Base-by-base conservation (phyloP, 2,113 vertebrate species). In the Chaenocephalus aceratus region DNA sequence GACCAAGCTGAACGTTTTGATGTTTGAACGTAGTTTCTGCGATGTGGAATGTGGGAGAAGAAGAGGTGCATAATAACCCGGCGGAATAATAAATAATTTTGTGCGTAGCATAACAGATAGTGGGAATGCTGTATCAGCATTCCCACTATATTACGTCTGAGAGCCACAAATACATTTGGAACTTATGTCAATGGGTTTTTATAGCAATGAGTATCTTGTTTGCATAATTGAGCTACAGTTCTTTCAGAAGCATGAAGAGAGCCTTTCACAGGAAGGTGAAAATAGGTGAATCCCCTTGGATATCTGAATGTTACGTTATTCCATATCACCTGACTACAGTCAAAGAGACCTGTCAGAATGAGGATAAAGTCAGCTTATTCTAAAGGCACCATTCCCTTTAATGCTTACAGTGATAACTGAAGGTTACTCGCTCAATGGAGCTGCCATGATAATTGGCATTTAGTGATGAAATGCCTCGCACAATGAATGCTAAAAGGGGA, bases 361-460 rank as follows among this genome's bases (percentile, higher is more conserved):
- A 62, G 82, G 93, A 94, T 92, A 86, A 94, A 92, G 86, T 83
- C 80, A 80, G 90, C 84, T 85, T 91, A 88, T 88, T 91, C 85
- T 90, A 79, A 94, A 94, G 88, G 89, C 87, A 79, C 80, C 73
- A 68, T 80, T 86, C 78, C 48, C 69, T 93, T 86, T 81, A 81
- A 83, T 86, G 89, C 90, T 85, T 80, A 83, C 79, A 89, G 89
- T 91, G 85, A 91, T 90, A 90, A 92, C 76, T 89, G 90, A 90
- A 93, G 94, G 93, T 94, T 92, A 89, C 85, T 73, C 30, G 66
- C 85, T 78, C 89, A 89, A 93, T 87, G 49, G 85, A 88, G 84
- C 91, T 63, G 80, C 91, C 88, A 89, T 83, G 88, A 93, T 94
- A 93, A 94, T 94, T 95, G 94, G 94, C 94, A 95, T 95, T 95